These are phyloP conservation scores for Delichon dasypus DNA, from an alignment of 2,797 vertebrate species.

Conservation along the genomic window DNA sequence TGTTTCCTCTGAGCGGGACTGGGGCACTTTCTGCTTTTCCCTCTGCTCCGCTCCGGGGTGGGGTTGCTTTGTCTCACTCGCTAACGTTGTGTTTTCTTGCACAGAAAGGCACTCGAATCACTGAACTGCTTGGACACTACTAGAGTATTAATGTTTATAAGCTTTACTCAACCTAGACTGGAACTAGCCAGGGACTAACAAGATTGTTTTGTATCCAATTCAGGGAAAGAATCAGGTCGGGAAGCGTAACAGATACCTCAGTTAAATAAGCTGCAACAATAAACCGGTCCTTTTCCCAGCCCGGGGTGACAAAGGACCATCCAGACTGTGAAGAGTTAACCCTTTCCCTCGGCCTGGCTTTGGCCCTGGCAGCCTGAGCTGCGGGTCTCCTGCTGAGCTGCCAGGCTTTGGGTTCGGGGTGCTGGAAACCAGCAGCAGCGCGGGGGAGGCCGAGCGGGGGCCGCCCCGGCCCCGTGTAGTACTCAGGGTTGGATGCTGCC, in stretches of 20 bases:
- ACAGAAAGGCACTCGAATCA: slow-evolving; percentile 65
- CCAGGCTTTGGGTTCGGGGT: not conserved
- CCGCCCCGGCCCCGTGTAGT: not conserved
- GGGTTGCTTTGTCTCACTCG: slow-evolving; percentile 42
- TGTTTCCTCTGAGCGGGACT: slow-evolving; percentile 30
- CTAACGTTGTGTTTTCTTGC: slow-evolving; percentile 62
- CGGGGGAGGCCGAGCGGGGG: not conserved
- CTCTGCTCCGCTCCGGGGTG: not conserved
- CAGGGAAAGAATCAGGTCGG: slow-evolving; percentile 62
- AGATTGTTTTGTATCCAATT: slow-evolving; percentile 61
- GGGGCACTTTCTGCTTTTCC: slow-evolving; percentile 35
- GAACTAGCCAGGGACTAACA: slow-evolving; percentile 62
- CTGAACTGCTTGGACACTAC: slow-evolving; percentile 55
- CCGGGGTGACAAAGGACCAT: not conserved
- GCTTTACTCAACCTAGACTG: slow-evolving; percentile 58
- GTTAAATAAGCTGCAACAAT: slow-evolving; percentile 68
- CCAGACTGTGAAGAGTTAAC: slow-evolving; percentile 64
- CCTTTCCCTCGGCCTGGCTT: not conserved
- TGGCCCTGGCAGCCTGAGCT: not conserved
- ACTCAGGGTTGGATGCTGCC: slow-evolving; percentile 68
- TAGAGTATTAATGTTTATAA: slow-evolving; percentile 64
- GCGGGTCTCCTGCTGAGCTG: slow-evolving; percentile 44
- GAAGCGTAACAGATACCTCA: slow-evolving; percentile 72
- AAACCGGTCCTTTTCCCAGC: not conserved
- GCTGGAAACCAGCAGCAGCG: slow-evolving; percentile 42